Conservation (phyloP, 2,113 vertebrate genomes). For the Puffinus mauretanicus region DNA sequence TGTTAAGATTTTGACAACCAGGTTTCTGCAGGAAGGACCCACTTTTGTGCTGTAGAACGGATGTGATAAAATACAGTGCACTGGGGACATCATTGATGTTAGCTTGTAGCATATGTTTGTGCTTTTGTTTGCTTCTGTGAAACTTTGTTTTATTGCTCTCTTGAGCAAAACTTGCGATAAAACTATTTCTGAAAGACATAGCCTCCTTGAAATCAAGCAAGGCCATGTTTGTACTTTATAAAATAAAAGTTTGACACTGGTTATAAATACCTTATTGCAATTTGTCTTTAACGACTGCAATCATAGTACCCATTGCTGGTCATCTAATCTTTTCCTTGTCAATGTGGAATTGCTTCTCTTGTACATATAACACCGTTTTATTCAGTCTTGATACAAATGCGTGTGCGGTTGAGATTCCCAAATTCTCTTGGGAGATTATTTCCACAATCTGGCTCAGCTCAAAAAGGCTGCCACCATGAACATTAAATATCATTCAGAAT, state of each 20-base stretch:
- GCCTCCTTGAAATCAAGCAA: background rate
- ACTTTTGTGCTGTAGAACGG: background rate
- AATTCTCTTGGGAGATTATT: background rate
- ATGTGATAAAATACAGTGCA: rapidly evolving
- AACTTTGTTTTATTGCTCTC: background rate
- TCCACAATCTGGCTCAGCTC: background rate
- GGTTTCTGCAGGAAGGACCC: background rate
- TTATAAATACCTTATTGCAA: background rate
- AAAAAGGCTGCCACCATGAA: background rate
- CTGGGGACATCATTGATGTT: background rate
- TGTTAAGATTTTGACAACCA: background rate
- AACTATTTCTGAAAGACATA: background rate
- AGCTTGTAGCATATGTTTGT: background rate
- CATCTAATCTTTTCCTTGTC: background rate
- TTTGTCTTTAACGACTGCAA: background rate
- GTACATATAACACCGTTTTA: background rate
- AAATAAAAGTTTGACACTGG: background rate
- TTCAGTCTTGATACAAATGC: background rate
- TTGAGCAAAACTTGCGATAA: background rate
- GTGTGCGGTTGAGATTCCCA: background rate
- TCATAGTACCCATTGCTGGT: background rate
- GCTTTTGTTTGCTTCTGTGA: background rate
- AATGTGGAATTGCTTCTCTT: background rate
- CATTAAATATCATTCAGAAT: background rate
- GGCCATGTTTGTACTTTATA: background rate